Evolutionary conservation across 2,797 vertebrate genomes (phyloP), one percentile per base, ranked within the genome.

Genomic region (Todus mexicanus): DNA sequence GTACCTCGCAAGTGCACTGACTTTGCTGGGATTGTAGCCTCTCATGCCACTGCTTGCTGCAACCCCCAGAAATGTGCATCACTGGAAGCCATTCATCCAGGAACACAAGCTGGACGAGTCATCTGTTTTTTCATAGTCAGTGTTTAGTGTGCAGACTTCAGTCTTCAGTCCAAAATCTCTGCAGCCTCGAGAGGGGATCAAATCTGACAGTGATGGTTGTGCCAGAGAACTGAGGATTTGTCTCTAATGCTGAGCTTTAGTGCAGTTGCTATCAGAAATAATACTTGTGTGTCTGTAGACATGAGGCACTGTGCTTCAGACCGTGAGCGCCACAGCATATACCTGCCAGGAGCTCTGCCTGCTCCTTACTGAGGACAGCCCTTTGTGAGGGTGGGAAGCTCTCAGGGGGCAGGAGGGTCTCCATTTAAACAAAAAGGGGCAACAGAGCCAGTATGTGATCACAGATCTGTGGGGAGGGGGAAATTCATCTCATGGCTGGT

Each of bases 271-370:
- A 14, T 45, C 53, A 82, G 80, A 23, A 25, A 7, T 5, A 21
- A 42, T 56, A 8, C 13, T 10, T 43, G n/a, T 70, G 48, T 31
- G 64, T n/a, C 60, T 57, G 29, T 1, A 5, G 70, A 6, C 23
- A 5, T 0, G 3, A 48, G 23, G 68, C 2, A 0, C n/a, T 31
- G 33, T 27, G 15, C 33, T 47, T 40, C 42, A 38, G 22, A 11
- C 3, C 0, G 1, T 0, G 3, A 42, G 65, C 37, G 20, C 37
- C 4, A 2, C 27, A 21, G 26, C 10, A 0, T 1, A 4, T 47
- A 35, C 38, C 68, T n/a, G 47, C 47, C 27, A 11, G 56, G 59
- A 33, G 61, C 47, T 66, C n/a, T 35, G 50, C 79, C 26, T 10
- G 59, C 54, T 45, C 14, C 51, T 60, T 1, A 1, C 75, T 29